phyloP scores from a whole-genome alignment of 2,888 invertebrate genomes.

The Erynnis tages region DNA sequence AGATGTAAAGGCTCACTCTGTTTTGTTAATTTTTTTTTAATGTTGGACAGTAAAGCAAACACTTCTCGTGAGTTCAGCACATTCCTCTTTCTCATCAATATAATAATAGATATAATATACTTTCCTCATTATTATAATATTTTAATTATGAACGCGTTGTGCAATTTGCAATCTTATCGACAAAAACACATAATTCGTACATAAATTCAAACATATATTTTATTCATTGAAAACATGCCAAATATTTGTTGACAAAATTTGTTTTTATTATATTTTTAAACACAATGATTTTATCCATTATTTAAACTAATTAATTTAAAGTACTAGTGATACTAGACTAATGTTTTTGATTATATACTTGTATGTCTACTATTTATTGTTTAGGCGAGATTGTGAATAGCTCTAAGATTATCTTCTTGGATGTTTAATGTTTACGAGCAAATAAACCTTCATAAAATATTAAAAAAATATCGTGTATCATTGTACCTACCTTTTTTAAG shows the following conservation, averaged over 20 bases:
- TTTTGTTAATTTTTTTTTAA: no score
- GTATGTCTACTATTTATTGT: conserved; percentile 68
- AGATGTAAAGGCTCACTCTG: no score
- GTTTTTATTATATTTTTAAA: conserved; percentile 34
- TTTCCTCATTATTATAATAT: no score
- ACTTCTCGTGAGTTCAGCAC: no score
- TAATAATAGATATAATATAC: no score
- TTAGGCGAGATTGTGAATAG: conserved; percentile 68
- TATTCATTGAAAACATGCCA: conserved; percentile 33
- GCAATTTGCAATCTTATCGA: no score
- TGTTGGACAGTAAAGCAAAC: no score
- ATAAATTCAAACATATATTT: no score
- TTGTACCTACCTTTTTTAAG: conserved; percentile 27
- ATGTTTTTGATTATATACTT: conserved; percentile 68
- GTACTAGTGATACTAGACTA: conserved; percentile 77
- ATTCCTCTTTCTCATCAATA: no score
- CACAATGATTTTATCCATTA: conserved; percentile 45
- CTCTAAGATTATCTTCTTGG: conserved; percentile 65
- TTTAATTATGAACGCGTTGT: no score
- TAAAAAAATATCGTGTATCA: conserved; percentile 37
- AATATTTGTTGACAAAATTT: conserved; percentile 45
- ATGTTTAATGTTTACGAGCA: conserved; percentile 74
- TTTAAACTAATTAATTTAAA: conserved; percentile 53
- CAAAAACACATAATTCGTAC: no score
- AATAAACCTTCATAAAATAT: conserved; percentile 68